A percentile compares a stretch with the other conserved stretches of the same genome.
phyloP scores from a whole-genome alignment of 2,113 vertebrate species.

The Bombycilla garrulus region DNA sequence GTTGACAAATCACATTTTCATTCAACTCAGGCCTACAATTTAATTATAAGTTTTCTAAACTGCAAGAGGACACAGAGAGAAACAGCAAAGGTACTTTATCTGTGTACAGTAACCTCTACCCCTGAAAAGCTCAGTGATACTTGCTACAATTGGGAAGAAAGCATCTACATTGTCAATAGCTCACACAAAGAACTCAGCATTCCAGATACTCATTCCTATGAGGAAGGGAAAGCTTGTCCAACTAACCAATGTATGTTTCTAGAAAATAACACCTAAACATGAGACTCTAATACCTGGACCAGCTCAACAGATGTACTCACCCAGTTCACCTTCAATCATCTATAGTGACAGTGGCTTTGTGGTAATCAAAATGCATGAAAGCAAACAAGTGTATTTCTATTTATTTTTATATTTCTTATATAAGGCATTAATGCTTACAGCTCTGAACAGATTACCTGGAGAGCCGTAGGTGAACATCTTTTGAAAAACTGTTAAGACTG shows the following conservation, averaged over 20 bases:
- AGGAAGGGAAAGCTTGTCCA: not conserved
- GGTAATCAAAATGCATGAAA: not conserved
- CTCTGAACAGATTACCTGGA: not conserved
- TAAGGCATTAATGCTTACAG: not conserved
- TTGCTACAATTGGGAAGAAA: not conserved
- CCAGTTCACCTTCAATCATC: not conserved
- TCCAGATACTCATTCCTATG: not conserved
- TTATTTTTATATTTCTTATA: not conserved
- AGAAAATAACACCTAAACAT: not conserved
- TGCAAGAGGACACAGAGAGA: not conserved
- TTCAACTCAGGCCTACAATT: not conserved
- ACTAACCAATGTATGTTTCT: not conserved
- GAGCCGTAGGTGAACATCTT: not conserved
- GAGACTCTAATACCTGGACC: not conserved
- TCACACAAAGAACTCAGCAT: not conserved
- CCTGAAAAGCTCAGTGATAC: not conserved
- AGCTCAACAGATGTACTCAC: not conserved
- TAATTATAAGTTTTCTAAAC: not conserved
- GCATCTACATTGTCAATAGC: rapidly evolving
- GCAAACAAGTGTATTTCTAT: not conserved
- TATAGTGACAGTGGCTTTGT: not conserved
- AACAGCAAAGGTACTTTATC: not conserved
- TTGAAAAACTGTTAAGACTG: not conserved
- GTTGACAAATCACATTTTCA: not conserved
- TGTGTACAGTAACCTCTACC: not conserved